Evolutionary conservation across 2,888 invertebrate species (phyloP).

Genomic region (Nephrotoma appendiculata): DNA sequence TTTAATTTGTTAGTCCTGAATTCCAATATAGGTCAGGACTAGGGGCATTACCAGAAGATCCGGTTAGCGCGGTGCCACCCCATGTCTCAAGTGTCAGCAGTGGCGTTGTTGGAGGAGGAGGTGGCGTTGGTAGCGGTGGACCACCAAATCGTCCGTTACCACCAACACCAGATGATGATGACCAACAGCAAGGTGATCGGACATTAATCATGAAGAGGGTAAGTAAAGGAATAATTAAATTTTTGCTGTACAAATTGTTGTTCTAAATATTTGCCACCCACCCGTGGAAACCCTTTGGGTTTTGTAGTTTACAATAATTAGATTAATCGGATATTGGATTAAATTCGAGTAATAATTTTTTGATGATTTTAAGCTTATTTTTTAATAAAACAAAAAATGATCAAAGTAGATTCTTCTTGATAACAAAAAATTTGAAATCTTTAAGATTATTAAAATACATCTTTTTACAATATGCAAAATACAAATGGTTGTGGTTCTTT

Average conservation of each 20-base stretch:
- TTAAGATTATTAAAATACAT: slow-evolving; percentile 6
- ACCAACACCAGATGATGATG: slow-evolving; percentile 88
- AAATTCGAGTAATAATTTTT: neutral
- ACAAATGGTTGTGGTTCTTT: slow-evolving; percentile 34
- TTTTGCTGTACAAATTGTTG: slow-evolving; percentile 5
- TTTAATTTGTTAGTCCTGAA: slow-evolving; percentile 51
- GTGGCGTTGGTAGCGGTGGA: slow-evolving; percentile 38
- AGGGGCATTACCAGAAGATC: slow-evolving; percentile 44
- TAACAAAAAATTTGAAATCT: slow-evolving; percentile 11
- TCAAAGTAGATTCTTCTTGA: slow-evolving; percentile 9
- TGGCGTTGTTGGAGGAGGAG: slow-evolving; percentile 16
- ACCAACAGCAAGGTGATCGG: slow-evolving; percentile 58
- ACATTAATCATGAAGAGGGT: slow-evolving; percentile 89
- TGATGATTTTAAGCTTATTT: neutral
- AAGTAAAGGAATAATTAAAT: slow-evolving; percentile 33
- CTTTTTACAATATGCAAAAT: slow-evolving; percentile 16
- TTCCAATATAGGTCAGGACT: slow-evolving; percentile 67
- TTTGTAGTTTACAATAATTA: neutral
- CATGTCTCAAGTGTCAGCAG: slow-evolving; percentile 21
- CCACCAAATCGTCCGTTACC: slow-evolving; percentile 88
- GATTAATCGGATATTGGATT: neutral
- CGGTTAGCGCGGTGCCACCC: slow-evolving; percentile 27
- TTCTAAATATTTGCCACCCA: slow-evolving; percentile 1
- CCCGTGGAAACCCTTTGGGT: neutral
- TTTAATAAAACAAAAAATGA: neutral